These are phyloP conservation scores for Psix sp. DNA, from an alignment of 1,140 invertebrate species.

Conservation along the genomic window DNA sequence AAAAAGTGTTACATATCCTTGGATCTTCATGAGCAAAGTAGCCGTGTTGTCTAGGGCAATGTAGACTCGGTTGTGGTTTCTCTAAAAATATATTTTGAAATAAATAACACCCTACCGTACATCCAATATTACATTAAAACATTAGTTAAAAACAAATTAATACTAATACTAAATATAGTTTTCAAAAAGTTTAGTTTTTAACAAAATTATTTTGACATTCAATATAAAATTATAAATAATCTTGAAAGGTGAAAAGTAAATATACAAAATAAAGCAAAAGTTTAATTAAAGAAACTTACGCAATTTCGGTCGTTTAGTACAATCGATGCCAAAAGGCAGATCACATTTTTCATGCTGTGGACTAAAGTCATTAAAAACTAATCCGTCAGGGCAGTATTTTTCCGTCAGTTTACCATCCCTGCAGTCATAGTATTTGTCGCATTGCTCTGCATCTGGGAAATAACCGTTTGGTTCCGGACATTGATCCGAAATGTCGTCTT, in stretches of 20 bases:
- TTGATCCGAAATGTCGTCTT: slow-evolving; percentile 76
- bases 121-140: too few species aligned
- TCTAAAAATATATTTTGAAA: slow-evolving; percentile 78
- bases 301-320: slow-evolving; percentile 83
- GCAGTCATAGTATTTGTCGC: slow-evolving; percentile 94
- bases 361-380: slow-evolving; percentile 93
- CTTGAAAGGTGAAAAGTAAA: too few species aligned
- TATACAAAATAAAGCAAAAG: background rate
- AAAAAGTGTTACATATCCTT: slow-evolving; percentile 91
- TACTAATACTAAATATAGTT: too few species aligned
- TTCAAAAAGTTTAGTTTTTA: too few species aligned
- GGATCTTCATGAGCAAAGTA: slow-evolving; percentile 91
- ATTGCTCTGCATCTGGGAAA: slow-evolving; percentile 90
- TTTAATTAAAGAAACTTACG: slow-evolving; percentile 83
- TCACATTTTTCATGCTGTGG: slow-evolving; percentile 91
- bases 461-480: slow-evolving; percentile 90
- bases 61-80: slow-evolving; percentile 82
- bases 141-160: too few species aligned
- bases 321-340: slow-evolving; percentile 91
- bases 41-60: slow-evolving; percentile 91
- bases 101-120: too few species aligned
- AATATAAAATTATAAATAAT: too few species aligned
- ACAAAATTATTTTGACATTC: too few species aligned
- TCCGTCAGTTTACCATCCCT: slow-evolving; percentile 83
- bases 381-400: slow-evolving; percentile 91